phyloP scores from a whole-genome alignment of 2,888 invertebrate genomes.

The Hemithea aestivaria region DNA sequence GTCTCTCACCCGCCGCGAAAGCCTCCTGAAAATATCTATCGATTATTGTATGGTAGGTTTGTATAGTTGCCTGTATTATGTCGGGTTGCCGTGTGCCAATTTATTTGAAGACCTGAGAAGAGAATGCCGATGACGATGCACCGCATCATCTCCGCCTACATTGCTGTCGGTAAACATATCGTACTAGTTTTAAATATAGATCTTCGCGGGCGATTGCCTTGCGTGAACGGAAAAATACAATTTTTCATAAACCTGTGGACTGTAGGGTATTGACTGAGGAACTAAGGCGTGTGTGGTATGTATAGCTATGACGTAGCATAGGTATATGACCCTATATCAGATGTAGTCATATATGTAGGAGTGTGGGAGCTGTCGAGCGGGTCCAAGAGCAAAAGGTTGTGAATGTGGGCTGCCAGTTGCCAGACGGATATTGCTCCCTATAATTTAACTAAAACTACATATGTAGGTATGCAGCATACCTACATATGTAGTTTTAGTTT shows the following conservation, averaged over 20 bases:
- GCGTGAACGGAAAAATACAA: constrained; percentile 31
- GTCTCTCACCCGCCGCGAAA: constrained; percentile 64
- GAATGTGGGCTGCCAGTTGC: constrained; percentile 49
- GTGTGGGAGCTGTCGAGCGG: constrained; percentile 55
- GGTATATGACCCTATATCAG: constrained; percentile 12
- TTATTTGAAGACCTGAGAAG: constrained; percentile 65
- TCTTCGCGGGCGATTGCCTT: constrained; percentile 37
- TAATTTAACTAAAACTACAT: no score
- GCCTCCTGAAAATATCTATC: constrained; percentile 79
- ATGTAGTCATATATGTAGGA: constrained; percentile 40
- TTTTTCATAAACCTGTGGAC: constrained; percentile 7
- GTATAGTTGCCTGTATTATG: constrained; percentile 63
- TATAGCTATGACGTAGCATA: constrained; percentile 46
- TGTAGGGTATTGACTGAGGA: constrained; percentile 12
- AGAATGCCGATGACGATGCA: constrained; percentile 35
- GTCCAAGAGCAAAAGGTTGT: constrained; percentile 63
- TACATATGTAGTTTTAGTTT: no score
- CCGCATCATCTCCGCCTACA: constrained; percentile 44
- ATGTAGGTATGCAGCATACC: no score
- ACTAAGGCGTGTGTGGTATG: constrained; percentile 19
- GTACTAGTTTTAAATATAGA: constrained; percentile 42
- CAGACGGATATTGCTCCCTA: constrained; percentile 18
- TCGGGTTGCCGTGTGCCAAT: constrained; percentile 68
- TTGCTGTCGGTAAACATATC: constrained; percentile 38
- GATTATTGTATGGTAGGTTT: constrained; percentile 73